These are phyloP conservation scores for Leptinotarsa tumamoca DNA, from an alignment of 2,888 invertebrate genomes.

Conservation along the genomic window DNA sequence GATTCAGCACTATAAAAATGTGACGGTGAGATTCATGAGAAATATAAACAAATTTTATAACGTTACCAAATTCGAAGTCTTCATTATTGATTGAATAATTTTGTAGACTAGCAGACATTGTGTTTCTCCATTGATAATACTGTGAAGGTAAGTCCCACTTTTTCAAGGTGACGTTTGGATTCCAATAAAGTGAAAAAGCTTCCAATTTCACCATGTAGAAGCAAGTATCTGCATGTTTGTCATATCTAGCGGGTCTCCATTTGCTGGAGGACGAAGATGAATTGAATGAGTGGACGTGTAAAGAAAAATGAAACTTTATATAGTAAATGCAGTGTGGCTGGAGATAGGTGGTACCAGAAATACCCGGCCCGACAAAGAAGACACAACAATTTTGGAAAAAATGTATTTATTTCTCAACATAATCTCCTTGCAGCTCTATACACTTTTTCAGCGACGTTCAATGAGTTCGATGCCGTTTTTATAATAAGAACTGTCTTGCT, in stretches of 20 bases:
- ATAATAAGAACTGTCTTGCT: too few relatives aligned
- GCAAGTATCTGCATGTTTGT: slow-evolving; percentile 63
- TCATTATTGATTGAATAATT: slow-evolving; percentile 83
- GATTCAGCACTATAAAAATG: slow-evolving; percentile 77
- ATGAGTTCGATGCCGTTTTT: too few relatives aligned
- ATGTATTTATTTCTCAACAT: too few relatives aligned
- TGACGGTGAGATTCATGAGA: neutral
- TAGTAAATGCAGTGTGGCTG: too few relatives aligned
- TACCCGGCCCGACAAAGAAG: too few relatives aligned
- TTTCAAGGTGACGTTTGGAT: slow-evolving; percentile 70
- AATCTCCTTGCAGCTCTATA: too few relatives aligned
- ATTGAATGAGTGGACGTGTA: too few relatives aligned
- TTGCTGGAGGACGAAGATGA: slow-evolving; percentile 67
- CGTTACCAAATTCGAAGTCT: slow-evolving; percentile 60
- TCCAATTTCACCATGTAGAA: slow-evolving; percentile 84
- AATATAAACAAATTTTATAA: neutral
- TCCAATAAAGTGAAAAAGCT: slow-evolving; percentile 83
- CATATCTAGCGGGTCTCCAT: slow-evolving; percentile 76
- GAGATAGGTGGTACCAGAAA: neutral
- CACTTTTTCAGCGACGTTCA: too few relatives aligned
- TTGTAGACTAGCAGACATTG: slow-evolving; percentile 80
- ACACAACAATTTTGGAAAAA: too few relatives aligned
- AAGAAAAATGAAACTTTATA: too few relatives aligned
- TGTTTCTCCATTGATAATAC: slow-evolving; percentile 80
- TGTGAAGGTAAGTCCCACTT: slow-evolving; percentile 71